phyloP scores from a whole-genome alignment of 1,140 invertebrate species.

The Hormaphis cornu region DNA sequence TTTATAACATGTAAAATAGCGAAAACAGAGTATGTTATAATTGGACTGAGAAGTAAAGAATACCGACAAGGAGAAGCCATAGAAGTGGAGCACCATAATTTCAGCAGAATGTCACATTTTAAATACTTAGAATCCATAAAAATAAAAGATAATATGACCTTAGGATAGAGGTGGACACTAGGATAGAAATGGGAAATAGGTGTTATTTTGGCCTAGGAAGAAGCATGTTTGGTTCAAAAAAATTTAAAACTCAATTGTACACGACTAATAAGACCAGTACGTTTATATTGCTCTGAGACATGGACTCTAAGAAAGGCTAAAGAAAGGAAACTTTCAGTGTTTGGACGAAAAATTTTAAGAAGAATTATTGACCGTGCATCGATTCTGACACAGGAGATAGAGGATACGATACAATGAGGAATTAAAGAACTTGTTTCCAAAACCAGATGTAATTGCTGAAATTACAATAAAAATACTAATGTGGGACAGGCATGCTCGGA shows the following conservation, averaged over 20 bases:
- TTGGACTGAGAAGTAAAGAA: background rate
- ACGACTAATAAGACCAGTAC: conserved; percentile 15
- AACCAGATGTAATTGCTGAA: background rate
- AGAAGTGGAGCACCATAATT: background rate
- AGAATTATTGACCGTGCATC: conserved; percentile 5
- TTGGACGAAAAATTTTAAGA: conserved; percentile 21
- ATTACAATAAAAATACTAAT: background rate
- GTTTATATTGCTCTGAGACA: conserved; percentile 25
- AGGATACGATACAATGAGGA: background rate
- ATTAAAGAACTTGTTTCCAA: background rate
- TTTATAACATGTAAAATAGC: too few relatives aligned
- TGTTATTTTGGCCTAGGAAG: too few relatives aligned
- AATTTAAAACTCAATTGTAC: too few relatives aligned
- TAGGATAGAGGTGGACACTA: too few relatives aligned
- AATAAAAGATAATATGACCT: too few relatives aligned
- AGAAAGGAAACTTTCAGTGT: conserved; percentile 8
- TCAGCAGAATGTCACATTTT: too few relatives aligned
- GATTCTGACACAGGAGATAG: background rate
- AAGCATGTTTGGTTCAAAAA: too few relatives aligned
- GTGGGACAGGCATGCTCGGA: background rate
- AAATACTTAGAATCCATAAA: too few relatives aligned
- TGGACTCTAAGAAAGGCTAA: conserved; percentile 21
- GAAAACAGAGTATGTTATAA: background rate
- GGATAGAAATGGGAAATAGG: too few relatives aligned
- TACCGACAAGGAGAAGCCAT: background rate